phyloP scores from a whole-genome alignment of 2,888 invertebrate species.

The Sceliomorpha sp. region DNA sequence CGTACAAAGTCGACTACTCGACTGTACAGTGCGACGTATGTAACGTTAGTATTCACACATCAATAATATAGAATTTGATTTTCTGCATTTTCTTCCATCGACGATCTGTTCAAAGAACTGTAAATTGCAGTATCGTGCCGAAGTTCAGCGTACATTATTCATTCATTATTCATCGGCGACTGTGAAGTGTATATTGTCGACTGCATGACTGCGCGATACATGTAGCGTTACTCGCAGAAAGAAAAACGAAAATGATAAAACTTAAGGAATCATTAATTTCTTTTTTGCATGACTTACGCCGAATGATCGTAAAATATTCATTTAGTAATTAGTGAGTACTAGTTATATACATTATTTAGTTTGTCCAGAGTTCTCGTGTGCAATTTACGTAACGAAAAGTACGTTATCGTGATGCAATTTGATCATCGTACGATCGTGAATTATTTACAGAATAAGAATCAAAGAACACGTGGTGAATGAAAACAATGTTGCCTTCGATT shows the following conservation, averaged over 20 bases:
- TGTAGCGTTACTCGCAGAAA: constrained; percentile 9
- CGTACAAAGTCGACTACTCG: no score
- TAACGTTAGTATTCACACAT: background rate
- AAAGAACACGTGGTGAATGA: no score
- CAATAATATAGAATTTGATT: background rate
- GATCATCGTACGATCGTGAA: no score
- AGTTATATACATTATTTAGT: constrained; percentile 3
- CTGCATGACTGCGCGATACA: constrained; percentile 17
- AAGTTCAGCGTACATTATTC: constrained; percentile 16
- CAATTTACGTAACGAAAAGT: no score
- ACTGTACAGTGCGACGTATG: no score
- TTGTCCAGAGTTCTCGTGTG: background rate
- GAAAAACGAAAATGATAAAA: constrained; percentile 17
- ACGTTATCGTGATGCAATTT: no score
- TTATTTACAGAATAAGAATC: no score
- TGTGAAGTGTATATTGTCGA: constrained; percentile 14
- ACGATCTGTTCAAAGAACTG: constrained; percentile 2
- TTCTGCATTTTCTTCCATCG: constrained; percentile 2
- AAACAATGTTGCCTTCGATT: no score
- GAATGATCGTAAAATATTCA: constrained; percentile 1
- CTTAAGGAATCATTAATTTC: constrained; percentile 3
- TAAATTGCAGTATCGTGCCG: constrained; percentile 7
- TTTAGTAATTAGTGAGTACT: background rate
- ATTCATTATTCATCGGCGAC: constrained; percentile 13
- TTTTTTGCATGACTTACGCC: constrained; percentile 1